Conservation (phyloP, 2,888 invertebrate genomes). For the Eudemis profundana region DNA sequence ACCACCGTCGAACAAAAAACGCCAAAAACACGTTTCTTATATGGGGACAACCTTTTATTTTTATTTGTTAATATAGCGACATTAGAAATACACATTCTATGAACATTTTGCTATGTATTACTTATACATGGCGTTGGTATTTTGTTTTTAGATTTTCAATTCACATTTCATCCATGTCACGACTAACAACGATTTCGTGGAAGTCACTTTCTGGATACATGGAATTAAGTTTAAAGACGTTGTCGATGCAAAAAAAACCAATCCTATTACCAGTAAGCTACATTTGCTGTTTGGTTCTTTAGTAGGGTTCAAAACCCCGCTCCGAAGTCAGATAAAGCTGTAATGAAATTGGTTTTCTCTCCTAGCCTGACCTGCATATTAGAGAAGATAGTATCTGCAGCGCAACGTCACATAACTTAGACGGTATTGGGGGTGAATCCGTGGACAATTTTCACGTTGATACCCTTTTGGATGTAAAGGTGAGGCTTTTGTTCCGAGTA, state of each 20-base stretch:
- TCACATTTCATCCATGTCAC: no score
- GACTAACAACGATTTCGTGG: neutral
- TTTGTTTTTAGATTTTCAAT: no score
- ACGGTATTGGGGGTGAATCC: slow-evolving; percentile 45
- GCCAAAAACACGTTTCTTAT: no score
- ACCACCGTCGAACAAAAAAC: no score
- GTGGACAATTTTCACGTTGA: slow-evolving; percentile 60
- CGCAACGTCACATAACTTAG: slow-evolving; percentile 55
- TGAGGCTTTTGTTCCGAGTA: slow-evolving; percentile 44
- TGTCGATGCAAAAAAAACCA: slow-evolving; percentile 4
- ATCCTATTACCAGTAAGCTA: slow-evolving; percentile 30
- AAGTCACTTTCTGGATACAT: neutral
- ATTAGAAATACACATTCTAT: no score
- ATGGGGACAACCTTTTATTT: no score
- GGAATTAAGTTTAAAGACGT: neutral
- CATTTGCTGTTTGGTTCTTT: slow-evolving; percentile 35
- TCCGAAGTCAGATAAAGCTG: slow-evolving; percentile 56
- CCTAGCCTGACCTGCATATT: slow-evolving; percentile 53
- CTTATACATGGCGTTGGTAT: no score
- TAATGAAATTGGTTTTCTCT: slow-evolving; percentile 65
- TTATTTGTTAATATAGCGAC: no score
- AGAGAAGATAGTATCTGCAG: slow-evolving; percentile 51
- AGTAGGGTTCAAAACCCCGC: slow-evolving; percentile 46
- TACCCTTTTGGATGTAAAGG: slow-evolving; percentile 54
- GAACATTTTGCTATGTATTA: no score